Percentiles rank a stretch among this genome's conserved stretches.
These are phyloP conservation scores for Rhinichthys osculus DNA, from an alignment of 2,797 vertebrate genomes.

Conservation along the genomic window DNA sequence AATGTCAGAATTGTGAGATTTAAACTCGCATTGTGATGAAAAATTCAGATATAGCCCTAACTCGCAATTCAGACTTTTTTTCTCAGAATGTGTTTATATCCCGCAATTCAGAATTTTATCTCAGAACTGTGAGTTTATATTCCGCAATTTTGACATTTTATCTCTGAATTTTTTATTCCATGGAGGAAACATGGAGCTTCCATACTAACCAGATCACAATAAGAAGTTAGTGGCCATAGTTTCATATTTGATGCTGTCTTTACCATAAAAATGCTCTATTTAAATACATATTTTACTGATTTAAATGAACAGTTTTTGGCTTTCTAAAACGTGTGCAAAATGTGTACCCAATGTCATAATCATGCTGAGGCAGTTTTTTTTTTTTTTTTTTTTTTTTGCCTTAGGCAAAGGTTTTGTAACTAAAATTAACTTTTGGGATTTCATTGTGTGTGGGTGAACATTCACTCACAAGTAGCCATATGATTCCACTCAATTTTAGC, in stretches of 20 bases:
- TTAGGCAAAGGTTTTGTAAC: background rate
- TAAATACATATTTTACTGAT: background rate
- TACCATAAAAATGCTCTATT: background rate
- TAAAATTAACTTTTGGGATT: conserved; percentile 9
- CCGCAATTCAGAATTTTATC: background rate
- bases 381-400: background rate
- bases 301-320: background rate
- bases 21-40: background rate
- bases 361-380: background rate
- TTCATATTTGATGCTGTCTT: background rate
- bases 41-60: background rate
- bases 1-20: background rate
- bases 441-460: background rate
- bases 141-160: background rate
- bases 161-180: background rate
- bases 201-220: background rate
- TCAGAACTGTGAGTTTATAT: background rate
- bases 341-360: background rate
- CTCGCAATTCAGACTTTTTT: background rate
- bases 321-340: background rate
- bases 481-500: background rate
- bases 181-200: background rate
- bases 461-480: background rate
- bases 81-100: too few species aligned
- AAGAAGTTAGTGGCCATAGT: background rate